Evolutionary conservation across 1,140 invertebrate species (phyloP).

Genomic region (Triops longicaudatus): DNA sequence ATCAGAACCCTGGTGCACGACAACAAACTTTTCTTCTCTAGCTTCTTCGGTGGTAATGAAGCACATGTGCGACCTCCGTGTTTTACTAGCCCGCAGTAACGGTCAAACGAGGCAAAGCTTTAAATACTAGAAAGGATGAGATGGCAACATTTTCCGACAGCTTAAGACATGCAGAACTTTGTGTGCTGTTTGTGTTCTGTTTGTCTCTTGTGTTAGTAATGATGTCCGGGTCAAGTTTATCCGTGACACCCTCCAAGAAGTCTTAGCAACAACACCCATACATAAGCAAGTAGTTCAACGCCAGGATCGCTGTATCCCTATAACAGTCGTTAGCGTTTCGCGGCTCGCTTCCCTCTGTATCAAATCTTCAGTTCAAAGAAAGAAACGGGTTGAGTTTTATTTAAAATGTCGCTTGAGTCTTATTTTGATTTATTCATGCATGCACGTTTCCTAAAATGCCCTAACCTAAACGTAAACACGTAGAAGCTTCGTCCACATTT

Average conservation of each 20-base stretch:
- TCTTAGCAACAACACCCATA: not conserved
- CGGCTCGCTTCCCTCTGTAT: too few species aligned
- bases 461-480: too few species aligned
- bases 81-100: not conserved
- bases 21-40: not conserved
- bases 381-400: too few species aligned
- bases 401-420: too few species aligned
- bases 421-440: too few species aligned
- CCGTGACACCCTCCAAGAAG: too few species aligned
- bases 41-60: not conserved
- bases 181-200: not conserved
- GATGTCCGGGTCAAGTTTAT: slow-evolving; percentile 6
- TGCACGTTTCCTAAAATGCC: too few species aligned
- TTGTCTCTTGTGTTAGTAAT: slow-evolving; percentile 1
- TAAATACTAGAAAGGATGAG: not conserved
- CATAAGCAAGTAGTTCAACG: not conserved
- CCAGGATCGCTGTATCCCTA: not conserved
- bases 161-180: not conserved
- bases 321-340: not conserved
- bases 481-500: too few species aligned
- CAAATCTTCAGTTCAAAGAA: too few species aligned
- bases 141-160: slow-evolving; percentile 3
- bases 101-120: not conserved
- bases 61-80: not conserved
- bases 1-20: not conserved